Conservation (phyloP, 92 coral and sea anemone species). For the Porites evermanni region DNA sequence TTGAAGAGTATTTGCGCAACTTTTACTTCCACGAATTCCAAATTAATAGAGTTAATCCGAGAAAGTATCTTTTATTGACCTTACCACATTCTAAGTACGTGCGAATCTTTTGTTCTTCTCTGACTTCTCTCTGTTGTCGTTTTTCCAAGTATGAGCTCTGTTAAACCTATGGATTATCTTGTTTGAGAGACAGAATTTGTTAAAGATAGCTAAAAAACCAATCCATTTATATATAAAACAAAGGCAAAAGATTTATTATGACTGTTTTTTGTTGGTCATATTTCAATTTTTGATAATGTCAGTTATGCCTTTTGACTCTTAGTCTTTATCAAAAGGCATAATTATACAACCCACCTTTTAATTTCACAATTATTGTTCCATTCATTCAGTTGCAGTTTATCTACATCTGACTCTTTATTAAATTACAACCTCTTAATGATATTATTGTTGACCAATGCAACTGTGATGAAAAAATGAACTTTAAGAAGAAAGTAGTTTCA, state of each 20-base stretch:
- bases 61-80: slow-evolving; percentile 8
- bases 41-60: background rate
- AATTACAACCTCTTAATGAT: no score
- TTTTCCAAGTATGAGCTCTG: background rate
- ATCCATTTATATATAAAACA: background rate
- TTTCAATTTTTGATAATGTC: background rate
- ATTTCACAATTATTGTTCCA: background rate
- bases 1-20: background rate
- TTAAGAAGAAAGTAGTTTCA: no score
- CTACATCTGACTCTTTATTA: background rate
- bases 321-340: background rate
- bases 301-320: background rate
- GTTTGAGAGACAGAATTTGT: background rate
- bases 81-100: slow-evolving; percentile 5
- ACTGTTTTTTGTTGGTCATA: background rate
- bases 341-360: background rate
- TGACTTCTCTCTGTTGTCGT: background rate
- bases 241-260: background rate
- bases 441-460: no score
- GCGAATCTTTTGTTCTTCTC: background rate
- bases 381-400: background rate
- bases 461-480: no score
- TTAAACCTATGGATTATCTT: background rate
- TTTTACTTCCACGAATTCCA: background rate
- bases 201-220: no score